phyloP scores from a whole-genome alignment of 2,113 vertebrate genomes.

The Panthera tigris region DNA sequence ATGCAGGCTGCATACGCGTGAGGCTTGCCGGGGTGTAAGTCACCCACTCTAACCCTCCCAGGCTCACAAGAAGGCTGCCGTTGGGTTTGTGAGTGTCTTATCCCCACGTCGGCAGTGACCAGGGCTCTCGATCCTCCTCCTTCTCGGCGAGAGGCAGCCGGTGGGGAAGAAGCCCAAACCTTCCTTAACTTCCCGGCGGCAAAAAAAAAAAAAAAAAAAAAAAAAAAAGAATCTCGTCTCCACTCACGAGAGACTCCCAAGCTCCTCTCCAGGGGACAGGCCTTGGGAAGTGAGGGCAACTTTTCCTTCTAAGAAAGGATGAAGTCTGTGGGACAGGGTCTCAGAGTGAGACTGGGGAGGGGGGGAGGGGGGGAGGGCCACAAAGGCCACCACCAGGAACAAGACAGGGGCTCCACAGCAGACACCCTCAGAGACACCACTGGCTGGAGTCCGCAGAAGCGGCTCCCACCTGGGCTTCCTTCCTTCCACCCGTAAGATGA shows the following conservation, averaged over 20 bases:
- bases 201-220: background rate
- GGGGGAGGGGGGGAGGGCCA: no score
- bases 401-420: background rate
- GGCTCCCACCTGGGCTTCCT: background rate
- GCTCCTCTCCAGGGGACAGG: background rate
- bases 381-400: background rate
- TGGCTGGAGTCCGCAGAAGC: accelerated
- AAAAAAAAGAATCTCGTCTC: background rate
- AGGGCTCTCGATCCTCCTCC: background rate
- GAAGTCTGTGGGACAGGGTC: background rate
- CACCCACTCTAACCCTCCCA: background rate
- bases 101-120: background rate
- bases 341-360: background rate
- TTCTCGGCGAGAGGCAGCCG: background rate
- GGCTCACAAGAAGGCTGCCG: background rate
- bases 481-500: background rate
- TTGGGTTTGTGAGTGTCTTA: background rate
- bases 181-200: background rate
- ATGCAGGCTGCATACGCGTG: accelerated
- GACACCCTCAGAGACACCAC: background rate
- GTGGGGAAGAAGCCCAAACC: background rate
- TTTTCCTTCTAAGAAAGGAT: background rate
- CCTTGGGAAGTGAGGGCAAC: background rate
- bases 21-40: background rate
- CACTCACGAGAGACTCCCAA: background rate